phyloP scores from a whole-genome alignment of 2,797 vertebrate species.

The Coracias cyanogaster region DNA sequence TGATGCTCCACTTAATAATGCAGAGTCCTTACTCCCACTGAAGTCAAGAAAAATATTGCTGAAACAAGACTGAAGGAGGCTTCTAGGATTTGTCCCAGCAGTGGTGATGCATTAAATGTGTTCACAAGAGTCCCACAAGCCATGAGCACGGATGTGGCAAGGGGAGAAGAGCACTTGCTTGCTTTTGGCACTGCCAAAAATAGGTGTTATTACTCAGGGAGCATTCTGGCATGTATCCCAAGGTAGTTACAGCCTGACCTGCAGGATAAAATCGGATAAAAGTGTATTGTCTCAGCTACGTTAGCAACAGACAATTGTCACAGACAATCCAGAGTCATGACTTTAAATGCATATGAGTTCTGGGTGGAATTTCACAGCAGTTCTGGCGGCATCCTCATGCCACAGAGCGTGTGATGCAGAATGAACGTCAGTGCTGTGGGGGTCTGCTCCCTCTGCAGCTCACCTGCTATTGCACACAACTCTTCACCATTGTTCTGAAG shows the following conservation, averaged over 20 bases:
- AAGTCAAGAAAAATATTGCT: neutral
- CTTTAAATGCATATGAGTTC: neutral
- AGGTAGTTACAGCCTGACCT: neutral
- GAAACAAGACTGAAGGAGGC: neutral
- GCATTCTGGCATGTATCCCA: neutral
- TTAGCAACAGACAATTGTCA: neutral
- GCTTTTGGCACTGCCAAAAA: neutral
- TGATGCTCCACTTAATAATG: neutral
- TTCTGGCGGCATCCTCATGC: neutral
- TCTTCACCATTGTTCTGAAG: neutral
- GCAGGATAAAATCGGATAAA: neutral
- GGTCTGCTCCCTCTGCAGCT: neutral
- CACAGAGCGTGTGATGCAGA: neutral
- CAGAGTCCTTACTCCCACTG: neutral
- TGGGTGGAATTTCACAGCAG: neutral
- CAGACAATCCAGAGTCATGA: neutral
- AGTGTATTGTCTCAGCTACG: neutral
- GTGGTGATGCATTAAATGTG: neutral
- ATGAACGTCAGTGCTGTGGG: neutral
- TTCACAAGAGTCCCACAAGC: neutral
- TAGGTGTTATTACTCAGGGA: neutral
- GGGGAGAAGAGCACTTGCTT: neutral
- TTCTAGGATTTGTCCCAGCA: neutral
- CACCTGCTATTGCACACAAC: neutral
- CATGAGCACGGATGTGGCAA: rapidly evolving